Evolutionary conservation across 2,888 invertebrate genomes (phyloP).

Genomic region (Himalopsyche tibetana): DNA sequence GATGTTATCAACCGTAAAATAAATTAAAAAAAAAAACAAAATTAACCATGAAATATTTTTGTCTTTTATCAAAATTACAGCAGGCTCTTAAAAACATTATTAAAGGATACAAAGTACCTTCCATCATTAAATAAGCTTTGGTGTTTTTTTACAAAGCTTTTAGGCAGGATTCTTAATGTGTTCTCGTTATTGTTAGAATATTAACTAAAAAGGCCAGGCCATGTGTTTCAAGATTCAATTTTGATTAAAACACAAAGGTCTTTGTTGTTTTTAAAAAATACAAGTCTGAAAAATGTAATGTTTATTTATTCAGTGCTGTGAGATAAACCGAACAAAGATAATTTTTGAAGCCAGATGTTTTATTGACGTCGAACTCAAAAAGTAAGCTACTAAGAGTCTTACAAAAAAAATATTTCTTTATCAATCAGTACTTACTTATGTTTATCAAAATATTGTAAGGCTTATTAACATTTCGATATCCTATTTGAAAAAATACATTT

Average conservation of each 20-base stretch:
- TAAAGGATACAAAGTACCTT: background rate
- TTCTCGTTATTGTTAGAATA: conserved; percentile 23
- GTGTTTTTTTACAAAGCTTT: conserved; percentile 31
- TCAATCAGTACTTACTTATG: too few species aligned
- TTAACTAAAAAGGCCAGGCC: background rate
- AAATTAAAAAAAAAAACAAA: too few species aligned
- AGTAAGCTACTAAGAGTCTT: background rate
- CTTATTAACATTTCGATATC: too few species aligned
- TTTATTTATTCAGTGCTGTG: conserved; percentile 8
- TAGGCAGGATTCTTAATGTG: conserved; percentile 13
- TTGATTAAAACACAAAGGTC: conserved; percentile 37
- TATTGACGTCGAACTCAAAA: background rate
- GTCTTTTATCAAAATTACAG: too few species aligned
- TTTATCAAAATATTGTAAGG: too few species aligned
- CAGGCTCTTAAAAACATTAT: background rate
- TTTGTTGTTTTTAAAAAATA: conserved; percentile 29
- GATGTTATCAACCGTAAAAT: too few species aligned
- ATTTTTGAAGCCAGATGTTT: background rate
- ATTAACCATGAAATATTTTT: too few species aligned
- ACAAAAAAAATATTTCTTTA: background rate
- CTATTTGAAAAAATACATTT: too few species aligned
- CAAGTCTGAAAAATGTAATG: conserved; percentile 2
- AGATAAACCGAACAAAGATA: conserved; percentile 31
- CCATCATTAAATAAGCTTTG: background rate
- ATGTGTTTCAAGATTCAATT: conserved; percentile 33